Base-by-base conservation (phyloP, 2,113 vertebrate genomes). In the Pleuronectes platessa region DNA sequence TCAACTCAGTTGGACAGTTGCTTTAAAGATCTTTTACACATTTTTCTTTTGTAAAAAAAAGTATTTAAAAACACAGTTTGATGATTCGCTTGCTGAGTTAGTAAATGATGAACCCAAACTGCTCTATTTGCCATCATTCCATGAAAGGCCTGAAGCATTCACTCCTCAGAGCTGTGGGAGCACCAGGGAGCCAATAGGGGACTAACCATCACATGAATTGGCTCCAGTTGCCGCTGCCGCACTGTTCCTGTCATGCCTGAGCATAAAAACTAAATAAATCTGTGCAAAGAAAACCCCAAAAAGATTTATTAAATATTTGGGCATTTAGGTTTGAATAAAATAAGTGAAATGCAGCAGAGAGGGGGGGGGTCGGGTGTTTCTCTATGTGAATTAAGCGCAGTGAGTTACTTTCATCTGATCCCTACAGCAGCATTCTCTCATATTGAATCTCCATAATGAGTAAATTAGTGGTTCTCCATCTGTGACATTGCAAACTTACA, bases 391-490 rank as follows among this genome's bases (percentile, higher is more conserved):
- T 74, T 3, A 42, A 40, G 63, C 56, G 3, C 53, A 20, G 62
- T 61, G 47, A 20, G 11, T 78, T 80, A 66, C 73, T 74, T 79
- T 71, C 81, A 79, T 71, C 68, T 75, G 75, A 84, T 79, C 65
- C 40, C 13, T 65, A 58, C 55, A 61, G 68, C 74, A 49, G 56
- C 69, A 74, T 81, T 81, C 20, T 61, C 86, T 81, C 76, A 68
- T 88, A 84, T 87, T 88, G 83, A 84, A 76, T 80, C 77, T 73
- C 78, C 78, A 86, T 89, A 88, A 93, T 93, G 88, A 91, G 84
- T 86, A 86, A 90, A 92, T 89, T 90, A 91, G 86, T 83, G 80
- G 79, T 24, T 88, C 87, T 90, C 89, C 89, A 90, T 92, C 90
- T 90, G 92, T 70, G 78, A 70, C 64, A 75, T 73, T 83, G 82